phyloP scores from a whole-genome alignment of 2,888 invertebrate genomes.

The Leucoma salicis region DNA sequence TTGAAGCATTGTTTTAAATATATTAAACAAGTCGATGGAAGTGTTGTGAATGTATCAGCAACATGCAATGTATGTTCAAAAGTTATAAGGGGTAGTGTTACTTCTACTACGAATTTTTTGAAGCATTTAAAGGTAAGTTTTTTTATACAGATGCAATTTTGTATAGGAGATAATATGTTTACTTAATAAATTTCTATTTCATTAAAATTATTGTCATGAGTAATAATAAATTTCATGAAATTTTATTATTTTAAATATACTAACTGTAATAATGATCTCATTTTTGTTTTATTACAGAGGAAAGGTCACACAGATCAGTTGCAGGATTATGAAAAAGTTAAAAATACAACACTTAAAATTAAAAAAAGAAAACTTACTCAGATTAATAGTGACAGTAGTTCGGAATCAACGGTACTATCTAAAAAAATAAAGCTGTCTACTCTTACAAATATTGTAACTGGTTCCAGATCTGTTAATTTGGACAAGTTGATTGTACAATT shows the following conservation, averaged over 20 bases:
- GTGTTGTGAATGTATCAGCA: slow-evolving; percentile 1
- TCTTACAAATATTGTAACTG: neutral
- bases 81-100: neutral
- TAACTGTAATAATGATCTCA: neutral
- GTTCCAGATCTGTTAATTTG: neutral
- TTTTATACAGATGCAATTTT: neutral
- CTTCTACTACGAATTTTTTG: neutral
- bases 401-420: neutral
- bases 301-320: neutral
- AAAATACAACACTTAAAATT: neutral
- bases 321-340: neutral
- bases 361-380: neutral
- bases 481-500: slow-evolving; percentile 4
- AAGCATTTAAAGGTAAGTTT: neutral
- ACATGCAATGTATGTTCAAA: neutral
- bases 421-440: neutral
- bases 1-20: neutral
- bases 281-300: neutral
- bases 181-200: no score
- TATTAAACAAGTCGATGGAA: neutral
- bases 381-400: neutral
- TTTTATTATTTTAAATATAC: neutral
- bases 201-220: neutral
- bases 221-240: neutral
- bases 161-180: neutral